Percentiles rank a stretch among this genome's conserved stretches.
These are phyloP conservation scores for Glyphotaelius pellucidus DNA, from an alignment of 2,888 invertebrate species.

Conservation along the genomic window DNA sequence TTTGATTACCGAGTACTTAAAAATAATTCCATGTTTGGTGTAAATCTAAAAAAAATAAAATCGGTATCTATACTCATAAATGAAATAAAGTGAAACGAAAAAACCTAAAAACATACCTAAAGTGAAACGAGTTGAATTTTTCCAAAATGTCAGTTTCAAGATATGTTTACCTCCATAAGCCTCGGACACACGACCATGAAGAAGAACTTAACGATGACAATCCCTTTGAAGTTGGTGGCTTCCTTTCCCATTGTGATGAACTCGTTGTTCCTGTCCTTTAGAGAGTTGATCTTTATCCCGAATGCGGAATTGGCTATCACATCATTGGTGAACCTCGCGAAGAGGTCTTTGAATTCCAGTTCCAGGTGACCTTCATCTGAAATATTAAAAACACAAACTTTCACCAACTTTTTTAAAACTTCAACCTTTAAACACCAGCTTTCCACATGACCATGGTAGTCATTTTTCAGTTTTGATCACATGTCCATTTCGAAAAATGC, in stretches of 20 bases:
- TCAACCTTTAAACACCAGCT: no score
- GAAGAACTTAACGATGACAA: constrained; percentile 39
- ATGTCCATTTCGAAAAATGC: no score
- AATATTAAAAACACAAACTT: not conserved
- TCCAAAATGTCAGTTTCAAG: not conserved
- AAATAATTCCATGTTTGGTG: no score
- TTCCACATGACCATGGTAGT: no score
- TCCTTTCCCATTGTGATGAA: constrained; percentile 68
- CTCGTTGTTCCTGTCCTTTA: constrained; percentile 50
- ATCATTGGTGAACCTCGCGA: constrained; percentile 52
- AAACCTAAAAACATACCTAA: no score
- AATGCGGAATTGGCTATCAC: constrained; percentile 55
- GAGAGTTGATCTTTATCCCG: constrained; percentile 53
- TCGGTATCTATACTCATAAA: no score
- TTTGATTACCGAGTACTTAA: no score
- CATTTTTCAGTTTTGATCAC: no score
- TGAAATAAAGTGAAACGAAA: no score
- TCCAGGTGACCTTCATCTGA: constrained; percentile 27
- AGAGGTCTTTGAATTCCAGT: constrained; percentile 54
- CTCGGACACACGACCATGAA: not conserved
- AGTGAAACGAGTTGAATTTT: not conserved
- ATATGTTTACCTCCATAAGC: constrained; percentile 41
- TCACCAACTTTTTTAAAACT: no score
- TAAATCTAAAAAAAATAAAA: no score
- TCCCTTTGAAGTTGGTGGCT: constrained; percentile 47